Base-by-base conservation (phyloP, 1,140 invertebrate species). In the Teleogryllus occipitalis region DNA sequence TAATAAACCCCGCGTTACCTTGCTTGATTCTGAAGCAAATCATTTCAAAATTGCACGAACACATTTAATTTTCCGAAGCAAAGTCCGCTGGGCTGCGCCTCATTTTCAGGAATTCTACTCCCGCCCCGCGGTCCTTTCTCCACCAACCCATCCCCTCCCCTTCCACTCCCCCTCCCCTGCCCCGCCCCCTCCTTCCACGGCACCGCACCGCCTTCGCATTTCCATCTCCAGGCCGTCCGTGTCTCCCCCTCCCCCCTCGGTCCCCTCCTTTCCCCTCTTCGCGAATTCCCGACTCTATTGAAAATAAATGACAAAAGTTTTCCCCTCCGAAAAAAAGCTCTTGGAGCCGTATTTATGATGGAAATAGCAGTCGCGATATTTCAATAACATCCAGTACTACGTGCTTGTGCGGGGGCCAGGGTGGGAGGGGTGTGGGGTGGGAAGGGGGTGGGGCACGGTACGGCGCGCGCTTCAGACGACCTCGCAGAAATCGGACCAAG, bases 281-380 rank as follows among this genome's bases (percentile, higher is more conserved):
- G 54, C 54, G 54, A 14, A 3, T 3, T 65, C 54, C 54, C 54
- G 54, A 65, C 54, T 65, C 54, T 65, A 65, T 65, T 65, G 54
- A 65, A 65, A 65, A 65, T 65, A 65, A 65, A 65, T 65, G 54
- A 65, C 54, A 65, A 65, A 54, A 65, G 54, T 65, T 65, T 65
- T 65, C 54, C 54, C 54, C 54, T 65, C 54, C 18, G 54, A 65
- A 65, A 65, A 65, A 65, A 65, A 65, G 54, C 54, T 65, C 54
- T 65, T 65, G 54, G 10, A 65, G 7, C 10, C 54, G 54, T 65
- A 65, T 3, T 65, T 65, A 65, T 65, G 54, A 65, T 65, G 54
- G 54, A 65, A 65, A 65, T 65, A 65, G 54, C 54, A 65, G 54
- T 65, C 54, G 54, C 7, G 8, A 65, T 65, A 65, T 65, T 65